phyloP scores from a whole-genome alignment of 1,140 invertebrate genomes.

The Pentalonia nigronervosa region DNA sequence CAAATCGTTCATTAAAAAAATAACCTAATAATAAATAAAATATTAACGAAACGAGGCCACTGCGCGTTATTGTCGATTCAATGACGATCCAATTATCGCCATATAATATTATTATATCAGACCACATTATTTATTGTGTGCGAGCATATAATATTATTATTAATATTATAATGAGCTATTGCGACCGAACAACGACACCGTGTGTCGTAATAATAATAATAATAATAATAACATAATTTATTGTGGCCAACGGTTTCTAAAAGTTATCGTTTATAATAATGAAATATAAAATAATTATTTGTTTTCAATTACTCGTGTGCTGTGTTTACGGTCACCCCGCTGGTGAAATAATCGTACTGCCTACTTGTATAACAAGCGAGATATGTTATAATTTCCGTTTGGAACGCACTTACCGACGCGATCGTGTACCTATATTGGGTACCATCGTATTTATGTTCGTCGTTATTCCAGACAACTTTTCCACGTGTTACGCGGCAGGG shows the following conservation, averaged over 20 bases:
- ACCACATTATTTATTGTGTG: neutral
- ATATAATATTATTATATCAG: neutral
- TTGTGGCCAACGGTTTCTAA: neutral
- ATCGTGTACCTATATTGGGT: no score
- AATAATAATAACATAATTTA: slow-evolving; percentile 6
- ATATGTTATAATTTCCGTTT: neutral
- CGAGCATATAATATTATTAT: neutral
- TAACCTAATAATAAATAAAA: neutral
- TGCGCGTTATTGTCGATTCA: neutral
- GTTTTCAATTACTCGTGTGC: neutral
- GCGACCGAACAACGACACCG: neutral
- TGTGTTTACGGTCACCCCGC: neutral
- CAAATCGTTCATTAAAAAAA: slow-evolving; percentile 10
- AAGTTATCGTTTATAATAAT: neutral
- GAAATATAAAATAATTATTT: neutral
- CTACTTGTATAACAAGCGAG: neutral
- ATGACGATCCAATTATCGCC: neutral
- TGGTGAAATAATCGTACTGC: neutral
- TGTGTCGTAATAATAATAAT: neutral
- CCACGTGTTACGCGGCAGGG: neutral
- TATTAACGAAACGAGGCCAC: neutral
- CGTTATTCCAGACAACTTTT: neutral
- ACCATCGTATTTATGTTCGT: neutral
- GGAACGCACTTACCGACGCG: neutral
- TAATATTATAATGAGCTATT: neutral